phyloP scores from a whole-genome alignment of 2,113 vertebrate genomes.

The Ophiodon elongatus region DNA sequence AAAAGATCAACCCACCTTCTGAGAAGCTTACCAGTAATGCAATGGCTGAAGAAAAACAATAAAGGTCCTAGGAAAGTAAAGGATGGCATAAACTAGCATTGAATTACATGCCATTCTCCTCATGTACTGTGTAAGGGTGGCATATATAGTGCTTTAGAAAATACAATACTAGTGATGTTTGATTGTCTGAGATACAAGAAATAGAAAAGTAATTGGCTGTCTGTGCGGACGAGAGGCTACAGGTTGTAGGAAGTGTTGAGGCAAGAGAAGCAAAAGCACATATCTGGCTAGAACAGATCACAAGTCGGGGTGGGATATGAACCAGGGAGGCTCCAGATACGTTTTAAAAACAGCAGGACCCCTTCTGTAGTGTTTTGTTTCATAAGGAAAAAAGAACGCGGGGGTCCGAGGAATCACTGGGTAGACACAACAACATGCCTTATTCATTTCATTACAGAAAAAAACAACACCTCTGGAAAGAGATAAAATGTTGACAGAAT shows the following conservation, averaged over 20 bases:
- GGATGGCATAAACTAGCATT: slow-evolving; percentile 64
- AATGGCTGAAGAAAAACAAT: slow-evolving; percentile 46
- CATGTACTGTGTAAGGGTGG: slow-evolving; percentile 47
- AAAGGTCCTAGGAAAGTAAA: slow-evolving; percentile 64
- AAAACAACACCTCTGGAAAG: slow-evolving; percentile 65
- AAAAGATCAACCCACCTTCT: slow-evolving; percentile 35
- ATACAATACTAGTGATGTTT: slow-evolving; percentile 73
- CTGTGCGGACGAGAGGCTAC: slow-evolving; percentile 70
- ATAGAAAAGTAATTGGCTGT: slow-evolving; percentile 65
- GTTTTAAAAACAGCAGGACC: slow-evolving; percentile 65
- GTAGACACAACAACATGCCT: slow-evolving; percentile 71
- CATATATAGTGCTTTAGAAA: slow-evolving; percentile 67
- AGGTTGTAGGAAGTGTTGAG: slow-evolving; percentile 63
- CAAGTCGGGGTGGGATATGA: slow-evolving; percentile 48
- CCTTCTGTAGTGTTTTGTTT: slow-evolving; percentile 78
- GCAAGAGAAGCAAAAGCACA: slow-evolving; percentile 66
- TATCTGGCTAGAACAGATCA: slow-evolving; percentile 53
- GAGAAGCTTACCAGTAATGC: slow-evolving; percentile 43
- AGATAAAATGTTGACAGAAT: slow-evolving; percentile 51
- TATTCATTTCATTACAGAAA: slow-evolving; percentile 68
- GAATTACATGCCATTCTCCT: slow-evolving; percentile 64
- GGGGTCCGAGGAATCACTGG: slow-evolving; percentile 60
- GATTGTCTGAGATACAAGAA: slow-evolving; percentile 80
- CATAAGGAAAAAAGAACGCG: slow-evolving; percentile 39
- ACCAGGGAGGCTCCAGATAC: slow-evolving; percentile 35